phyloP scores from a whole-genome alignment of 2,797 vertebrate species.

The Pampus argenteus region DNA sequence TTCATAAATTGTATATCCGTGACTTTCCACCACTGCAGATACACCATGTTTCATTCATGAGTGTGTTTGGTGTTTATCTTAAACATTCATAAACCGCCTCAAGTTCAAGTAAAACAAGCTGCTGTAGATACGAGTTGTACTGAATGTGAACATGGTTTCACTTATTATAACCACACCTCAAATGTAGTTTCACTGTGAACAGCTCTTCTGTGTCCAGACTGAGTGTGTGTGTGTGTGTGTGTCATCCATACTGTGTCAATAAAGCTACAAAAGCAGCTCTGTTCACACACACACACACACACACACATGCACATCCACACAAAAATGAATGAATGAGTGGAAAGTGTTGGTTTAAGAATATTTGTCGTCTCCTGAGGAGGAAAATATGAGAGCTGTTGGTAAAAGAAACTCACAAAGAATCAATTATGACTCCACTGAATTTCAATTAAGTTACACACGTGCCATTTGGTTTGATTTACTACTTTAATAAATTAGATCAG shows the following conservation, averaged over 20 bases:
- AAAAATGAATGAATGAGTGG: slow-evolving; percentile 32
- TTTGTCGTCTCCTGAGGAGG: slow-evolving; percentile 1
- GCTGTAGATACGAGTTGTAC: neutral
- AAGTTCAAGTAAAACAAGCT: neutral
- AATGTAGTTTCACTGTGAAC: slow-evolving; percentile 19
- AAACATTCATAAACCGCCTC: neutral
- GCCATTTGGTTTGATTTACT: neutral
- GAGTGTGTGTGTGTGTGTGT: neutral
- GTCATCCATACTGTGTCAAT: slow-evolving; percentile 38
- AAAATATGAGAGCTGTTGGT: slow-evolving; percentile 9
- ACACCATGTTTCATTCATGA: neutral
- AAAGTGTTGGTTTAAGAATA: slow-evolving; percentile 22
- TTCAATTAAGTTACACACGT: neutral
- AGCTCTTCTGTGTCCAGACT: slow-evolving; percentile 10
- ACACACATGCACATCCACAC: neutral
- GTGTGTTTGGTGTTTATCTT: neutral
- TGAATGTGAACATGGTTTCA: neutral
- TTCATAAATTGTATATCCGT: too few relatives aligned
- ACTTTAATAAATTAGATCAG: neutral
- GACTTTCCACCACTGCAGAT: neutral
- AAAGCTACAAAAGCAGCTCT: slow-evolving; percentile 41
- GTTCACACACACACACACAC: slow-evolving; percentile 16
- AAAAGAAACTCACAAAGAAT: slow-evolving; percentile 11
- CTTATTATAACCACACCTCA: slow-evolving; percentile 1
- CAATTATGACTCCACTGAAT: neutral